Evolutionary conservation across 2,888 invertebrate genomes (phyloP), one percentile per base, ranked within the genome.

Genomic region (Eristalis intricaria): DNA sequence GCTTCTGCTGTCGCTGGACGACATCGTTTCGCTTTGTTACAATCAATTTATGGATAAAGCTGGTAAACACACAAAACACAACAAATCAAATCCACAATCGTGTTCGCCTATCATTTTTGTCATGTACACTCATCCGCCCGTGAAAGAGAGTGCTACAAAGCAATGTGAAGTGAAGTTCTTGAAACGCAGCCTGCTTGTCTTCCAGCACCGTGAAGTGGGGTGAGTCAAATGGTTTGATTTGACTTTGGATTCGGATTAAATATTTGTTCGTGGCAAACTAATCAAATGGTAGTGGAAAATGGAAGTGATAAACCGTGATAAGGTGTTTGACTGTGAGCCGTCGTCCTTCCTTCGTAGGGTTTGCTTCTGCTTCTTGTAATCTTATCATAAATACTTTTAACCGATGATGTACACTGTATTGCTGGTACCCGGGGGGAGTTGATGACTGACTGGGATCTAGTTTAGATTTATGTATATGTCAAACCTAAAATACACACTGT

Each of bases 51-150:
- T 87, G 64, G 76, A 87, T 80, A 76, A 65, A 73, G 58, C 60
- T 58, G 71, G 43, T 61, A 83, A 87, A 82, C 80, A 84, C 10
- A 75, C 69, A 56, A 81, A 75, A 81, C 69, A 87, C 76, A 87
- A 87, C 87, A 87, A 84, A 87, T 87, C 87, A 87, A 87, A 87
- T 87, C 87, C 79, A 80, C 79, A 80, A 83, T 87, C 87, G 40
- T 87, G 87, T 87, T 87, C 79, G 79, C 79, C 87, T 79, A 87
- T 87, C 87, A 87, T 73, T 83, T 87, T 83, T 87, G 87, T 87
- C 87, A 87, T 87, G 87, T 87, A 79, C 70, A 79, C 84, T 80
- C 84, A 87, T 84, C 84, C 87, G 73, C 61, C 77, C 70, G 43
- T 74, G 32, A 50, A 38, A 69, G 66, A 66, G 35, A 63, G 43